A percentile compares a stretch with the other conserved stretches of the same genome.
phyloP scores from a whole-genome alignment of 2,888 invertebrate genomes.

The Cistogaster globosa region DNA sequence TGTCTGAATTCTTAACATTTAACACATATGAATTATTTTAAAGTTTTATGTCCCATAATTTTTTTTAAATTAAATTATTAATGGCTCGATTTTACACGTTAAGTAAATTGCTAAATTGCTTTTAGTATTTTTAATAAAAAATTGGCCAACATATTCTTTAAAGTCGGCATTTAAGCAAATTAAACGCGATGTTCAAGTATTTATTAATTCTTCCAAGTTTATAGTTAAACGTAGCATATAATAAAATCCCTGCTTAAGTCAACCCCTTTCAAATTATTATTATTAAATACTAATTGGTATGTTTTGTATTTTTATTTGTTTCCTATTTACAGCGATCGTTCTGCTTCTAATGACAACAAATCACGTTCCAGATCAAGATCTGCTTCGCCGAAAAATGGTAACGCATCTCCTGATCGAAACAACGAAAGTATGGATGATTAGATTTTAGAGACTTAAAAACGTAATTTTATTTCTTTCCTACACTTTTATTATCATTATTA shows the following conservation, averaged over 20 bases:
- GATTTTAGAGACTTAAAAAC: slow-evolving; percentile 54
- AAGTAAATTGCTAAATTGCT: not conserved
- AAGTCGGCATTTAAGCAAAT: no score
- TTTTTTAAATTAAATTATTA: not conserved
- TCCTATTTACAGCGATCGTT: slow-evolving; percentile 85
- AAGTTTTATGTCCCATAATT: slow-evolving; percentile 26
- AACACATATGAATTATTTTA: not conserved
- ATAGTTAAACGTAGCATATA: no score
- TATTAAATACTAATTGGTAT: slow-evolving; percentile 8
- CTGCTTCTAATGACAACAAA: slow-evolving; percentile 87
- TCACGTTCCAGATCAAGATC: slow-evolving; percentile 85
- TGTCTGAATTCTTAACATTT: slow-evolving; percentile 20
- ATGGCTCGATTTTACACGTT: not conserved
- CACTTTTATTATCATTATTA: slow-evolving; percentile 49
- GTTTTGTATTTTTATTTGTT: slow-evolving; percentile 37
- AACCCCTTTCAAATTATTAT: not conserved
- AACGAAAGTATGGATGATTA: slow-evolving; percentile 84
- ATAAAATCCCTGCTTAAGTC: not conserved
- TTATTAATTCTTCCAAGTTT: no score
- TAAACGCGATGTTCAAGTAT: no score
- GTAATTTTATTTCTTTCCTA: slow-evolving; percentile 34
- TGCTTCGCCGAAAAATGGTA: slow-evolving; percentile 84
- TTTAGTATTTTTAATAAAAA: not conserved
- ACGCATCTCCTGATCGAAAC: slow-evolving; percentile 83
- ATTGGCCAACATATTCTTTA: not conserved